Percentiles rank a stretch among this genome's conserved stretches.
These are phyloP conservation scores for Fratercula arctica DNA, from an alignment of 2,797 vertebrate species.

Conservation along the genomic window DNA sequence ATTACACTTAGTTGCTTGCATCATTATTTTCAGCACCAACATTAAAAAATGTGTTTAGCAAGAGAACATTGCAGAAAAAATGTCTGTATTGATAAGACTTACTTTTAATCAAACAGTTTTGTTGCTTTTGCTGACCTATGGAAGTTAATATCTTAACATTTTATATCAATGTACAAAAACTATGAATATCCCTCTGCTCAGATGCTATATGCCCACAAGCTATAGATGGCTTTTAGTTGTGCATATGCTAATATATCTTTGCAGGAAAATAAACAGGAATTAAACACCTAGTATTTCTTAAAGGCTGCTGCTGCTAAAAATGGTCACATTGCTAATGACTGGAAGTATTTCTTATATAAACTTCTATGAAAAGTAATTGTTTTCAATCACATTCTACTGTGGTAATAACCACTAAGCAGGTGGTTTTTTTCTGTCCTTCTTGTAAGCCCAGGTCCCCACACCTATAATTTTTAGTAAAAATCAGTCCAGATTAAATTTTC, in stretches of 20 bases:
- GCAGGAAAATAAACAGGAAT: neutral
- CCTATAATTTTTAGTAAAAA: neutral
- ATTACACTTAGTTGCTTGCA: slow-evolving; percentile 65
- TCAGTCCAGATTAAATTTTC: neutral
- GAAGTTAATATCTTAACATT: neutral
- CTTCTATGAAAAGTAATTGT: neutral
- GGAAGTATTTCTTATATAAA: neutral
- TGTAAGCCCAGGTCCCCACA: neutral
- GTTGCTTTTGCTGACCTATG: neutral
- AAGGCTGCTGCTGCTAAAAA: neutral
- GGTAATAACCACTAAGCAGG: neutral
- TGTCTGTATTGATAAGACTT: slow-evolving; percentile 7
- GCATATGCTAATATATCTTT: neutral
- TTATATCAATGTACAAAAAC: neutral
- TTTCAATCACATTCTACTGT: neutral
- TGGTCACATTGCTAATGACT: neutral
- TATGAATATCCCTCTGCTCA: neutral
- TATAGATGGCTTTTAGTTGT: neutral
- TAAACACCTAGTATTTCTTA: neutral
- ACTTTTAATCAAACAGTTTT: slow-evolving; percentile 25
- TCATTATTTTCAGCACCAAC: slow-evolving; percentile 64
- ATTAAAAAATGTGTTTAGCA: slow-evolving; percentile 31
- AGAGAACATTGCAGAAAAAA: slow-evolving; percentile 51
- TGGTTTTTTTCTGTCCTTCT: neutral
- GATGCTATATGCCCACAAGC: neutral